Evolutionary conservation across 2,888 invertebrate genomes (phyloP).

Genomic region (Marasmarcha lunaedactyla): DNA sequence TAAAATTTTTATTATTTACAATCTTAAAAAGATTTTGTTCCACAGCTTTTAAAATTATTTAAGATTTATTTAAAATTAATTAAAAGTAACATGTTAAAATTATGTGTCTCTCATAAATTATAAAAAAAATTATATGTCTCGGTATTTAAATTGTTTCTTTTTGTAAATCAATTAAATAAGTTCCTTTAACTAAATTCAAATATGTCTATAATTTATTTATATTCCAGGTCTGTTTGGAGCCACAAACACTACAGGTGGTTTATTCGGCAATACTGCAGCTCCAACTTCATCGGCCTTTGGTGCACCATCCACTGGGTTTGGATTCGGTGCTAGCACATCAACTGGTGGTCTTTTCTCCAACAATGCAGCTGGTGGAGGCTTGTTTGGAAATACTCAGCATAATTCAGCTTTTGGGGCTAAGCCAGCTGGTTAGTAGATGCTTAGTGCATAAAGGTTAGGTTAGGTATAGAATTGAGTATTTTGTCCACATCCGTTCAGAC

Average conservation of each 20-base stretch:
- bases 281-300: slow-evolving; percentile 76
- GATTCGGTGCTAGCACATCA: slow-evolving; percentile 49
- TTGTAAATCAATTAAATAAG: too few species aligned
- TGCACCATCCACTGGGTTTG: slow-evolving; percentile 54
- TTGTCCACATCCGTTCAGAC: too few species aligned
- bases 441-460: background rate
- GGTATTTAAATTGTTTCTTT: too few species aligned
- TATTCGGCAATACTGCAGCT: slow-evolving; percentile 36
- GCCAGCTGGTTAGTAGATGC: slow-evolving; percentile 49
- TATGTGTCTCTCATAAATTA: too few species aligned
- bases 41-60: too few species aligned
- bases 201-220: too few species aligned
- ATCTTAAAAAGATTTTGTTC: too few species aligned
- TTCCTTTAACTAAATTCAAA: too few species aligned
- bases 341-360: slow-evolving; percentile 70
- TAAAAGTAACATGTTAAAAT: too few species aligned
- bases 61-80: too few species aligned
- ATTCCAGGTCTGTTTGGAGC: slow-evolving; percentile 72
- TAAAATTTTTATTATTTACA: background rate
- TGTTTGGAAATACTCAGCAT: slow-evolving; percentile 72
- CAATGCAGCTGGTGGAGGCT: slow-evolving; percentile 51
- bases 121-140: too few species aligned
- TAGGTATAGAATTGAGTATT: background rate
- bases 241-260: slow-evolving; percentile 41
- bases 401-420: slow-evolving; percentile 71